Conservation (phyloP, 1,140 invertebrate species). For the Matsumurasca onukii region DNA sequence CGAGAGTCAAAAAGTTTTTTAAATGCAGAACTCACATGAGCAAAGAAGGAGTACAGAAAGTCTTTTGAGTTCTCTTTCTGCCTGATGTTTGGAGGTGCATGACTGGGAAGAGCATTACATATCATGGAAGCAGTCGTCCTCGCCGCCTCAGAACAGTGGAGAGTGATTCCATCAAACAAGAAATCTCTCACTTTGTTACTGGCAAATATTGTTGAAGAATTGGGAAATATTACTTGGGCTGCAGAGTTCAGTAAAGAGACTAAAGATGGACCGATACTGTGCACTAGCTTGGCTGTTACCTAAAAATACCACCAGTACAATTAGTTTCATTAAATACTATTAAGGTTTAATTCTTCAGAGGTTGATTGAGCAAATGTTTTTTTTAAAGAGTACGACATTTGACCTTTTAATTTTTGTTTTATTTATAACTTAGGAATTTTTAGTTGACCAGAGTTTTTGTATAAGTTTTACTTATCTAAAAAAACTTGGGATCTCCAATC, state of each 20-base stretch:
- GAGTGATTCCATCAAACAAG: conserved; percentile 6
- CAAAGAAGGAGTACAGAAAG: not conserved
- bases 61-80: not conserved
- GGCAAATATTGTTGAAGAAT: too few relatives aligned
- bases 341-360: too few relatives aligned
- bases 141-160: not conserved
- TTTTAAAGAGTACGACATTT: too few relatives aligned
- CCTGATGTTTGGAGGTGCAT: not conserved
- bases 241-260: not conserved
- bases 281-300: not conserved
- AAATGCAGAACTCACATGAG: conserved; percentile 1
- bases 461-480: too few relatives aligned
- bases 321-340: too few relatives aligned
- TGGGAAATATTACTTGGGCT: not conserved
- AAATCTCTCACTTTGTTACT: not conserved
- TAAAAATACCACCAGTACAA: not conserved
- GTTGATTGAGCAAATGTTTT: too few relatives aligned
- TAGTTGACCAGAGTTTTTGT: too few relatives aligned
- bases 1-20: too few relatives aligned
- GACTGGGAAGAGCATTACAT: not conserved
- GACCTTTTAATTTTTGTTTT: too few relatives aligned
- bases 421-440: too few relatives aligned
- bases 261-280: not conserved
- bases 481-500: too few relatives aligned
- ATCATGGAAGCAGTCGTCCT: not conserved